Percentiles rank a stretch among this genome's conserved stretches.
These are phyloP conservation scores for Chaetorhynchus papuensis DNA, from an alignment of 2,113 vertebrate genomes.

Conservation along the genomic window DNA sequence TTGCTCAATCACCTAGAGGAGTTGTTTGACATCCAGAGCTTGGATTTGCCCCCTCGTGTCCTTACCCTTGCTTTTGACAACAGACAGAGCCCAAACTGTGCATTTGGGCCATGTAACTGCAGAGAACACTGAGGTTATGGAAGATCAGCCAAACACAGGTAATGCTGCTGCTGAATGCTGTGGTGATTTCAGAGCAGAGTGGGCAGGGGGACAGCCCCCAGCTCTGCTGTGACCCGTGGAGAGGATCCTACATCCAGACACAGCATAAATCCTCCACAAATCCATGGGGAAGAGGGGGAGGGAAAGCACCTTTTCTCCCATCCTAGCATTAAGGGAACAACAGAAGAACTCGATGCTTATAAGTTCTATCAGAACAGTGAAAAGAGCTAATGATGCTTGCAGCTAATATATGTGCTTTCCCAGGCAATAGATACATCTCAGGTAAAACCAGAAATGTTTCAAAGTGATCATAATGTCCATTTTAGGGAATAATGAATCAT, in stretches of 20 bases:
- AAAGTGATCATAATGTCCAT: not conserved
- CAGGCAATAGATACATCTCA: not conserved
- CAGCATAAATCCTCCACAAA: not conserved
- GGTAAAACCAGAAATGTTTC: not conserved
- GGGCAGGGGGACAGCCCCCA: too few species aligned
- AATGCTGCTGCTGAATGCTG: rapidly evolving
- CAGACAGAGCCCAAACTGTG: not conserved
- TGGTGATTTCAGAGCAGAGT: not conserved
- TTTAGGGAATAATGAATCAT: not conserved
- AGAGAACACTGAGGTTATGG: not conserved
- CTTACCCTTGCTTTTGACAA: not conserved
- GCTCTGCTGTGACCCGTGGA: not conserved
- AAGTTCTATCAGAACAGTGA: not conserved
- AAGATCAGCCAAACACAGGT: not conserved
- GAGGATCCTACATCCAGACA: not conserved
- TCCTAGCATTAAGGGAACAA: not conserved
- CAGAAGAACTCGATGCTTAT: not conserved
- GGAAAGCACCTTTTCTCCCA: not conserved
- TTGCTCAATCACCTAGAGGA: not conserved
- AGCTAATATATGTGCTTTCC: not conserved
- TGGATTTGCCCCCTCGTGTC: rapidly evolving
- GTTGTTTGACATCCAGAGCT: not conserved
- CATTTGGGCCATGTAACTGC: not conserved
- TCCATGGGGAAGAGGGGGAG: rapidly evolving
- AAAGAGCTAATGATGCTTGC: not conserved